These are phyloP conservation scores for Tragelaphus scriptus DNA, from an alignment of 2,113 vertebrate genomes.

Conservation along the genomic window DNA sequence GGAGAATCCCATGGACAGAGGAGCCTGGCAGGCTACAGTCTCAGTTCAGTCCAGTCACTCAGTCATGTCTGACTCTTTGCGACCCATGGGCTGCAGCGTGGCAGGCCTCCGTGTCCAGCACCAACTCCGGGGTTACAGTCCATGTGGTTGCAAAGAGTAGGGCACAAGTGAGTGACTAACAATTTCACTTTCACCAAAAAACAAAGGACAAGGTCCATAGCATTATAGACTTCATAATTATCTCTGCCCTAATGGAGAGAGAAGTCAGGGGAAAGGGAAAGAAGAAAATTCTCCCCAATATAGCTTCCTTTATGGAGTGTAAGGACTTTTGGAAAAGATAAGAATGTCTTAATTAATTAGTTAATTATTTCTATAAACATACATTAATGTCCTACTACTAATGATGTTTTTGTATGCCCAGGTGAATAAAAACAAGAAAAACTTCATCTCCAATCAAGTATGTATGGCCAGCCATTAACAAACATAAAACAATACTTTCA, in stretches of 20 bases:
- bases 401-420: neutral
- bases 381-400: neutral
- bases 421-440: neutral
- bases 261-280: neutral
- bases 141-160: fast-evolving
- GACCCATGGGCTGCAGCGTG: neutral
- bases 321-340: conserved; percentile 3
- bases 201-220: neutral
- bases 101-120: neutral
- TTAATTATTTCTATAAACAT: conserved; percentile 21
- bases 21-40: neutral
- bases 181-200: neutral
- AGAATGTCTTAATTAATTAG: neutral
- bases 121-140: fast-evolving
- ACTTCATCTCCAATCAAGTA: neutral
- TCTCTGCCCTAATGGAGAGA: neutral
- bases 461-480: neutral
- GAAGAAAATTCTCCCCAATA: neutral
- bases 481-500: neutral
- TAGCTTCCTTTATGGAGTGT: neutral
- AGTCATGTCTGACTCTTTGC: neutral
- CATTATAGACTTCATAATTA: neutral
- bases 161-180: neutral
- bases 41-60: neutral
- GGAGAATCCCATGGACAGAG: neutral